Evolutionary conservation across 2,797 vertebrate species (phyloP).

Genomic region (Poeciliopsis infans): DNA sequence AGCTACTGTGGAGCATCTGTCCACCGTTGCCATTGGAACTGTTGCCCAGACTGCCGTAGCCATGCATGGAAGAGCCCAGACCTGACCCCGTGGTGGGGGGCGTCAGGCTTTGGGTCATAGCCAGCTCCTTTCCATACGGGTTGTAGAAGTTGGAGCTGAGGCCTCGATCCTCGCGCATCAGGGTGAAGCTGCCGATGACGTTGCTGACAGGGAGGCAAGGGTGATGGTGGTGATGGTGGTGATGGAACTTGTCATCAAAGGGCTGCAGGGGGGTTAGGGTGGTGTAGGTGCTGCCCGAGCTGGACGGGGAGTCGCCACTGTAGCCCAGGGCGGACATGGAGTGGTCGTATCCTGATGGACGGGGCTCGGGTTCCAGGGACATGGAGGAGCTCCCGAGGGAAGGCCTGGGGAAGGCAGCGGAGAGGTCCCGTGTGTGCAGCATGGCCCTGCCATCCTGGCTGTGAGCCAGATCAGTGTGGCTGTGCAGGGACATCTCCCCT

Average conservation of each 20-base stretch:
- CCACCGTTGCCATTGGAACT: slow-evolving; percentile 73
- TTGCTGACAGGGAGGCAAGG: slow-evolving; percentile 86
- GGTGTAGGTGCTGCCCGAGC: slow-evolving; percentile 84
- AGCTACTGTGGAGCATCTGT: slow-evolving; percentile 80
- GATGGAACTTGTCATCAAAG: slow-evolving; percentile 87
- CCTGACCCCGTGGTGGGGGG: slow-evolving; percentile 77
- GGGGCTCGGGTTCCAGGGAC: slow-evolving; percentile 83
- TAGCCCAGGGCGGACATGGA: slow-evolving; percentile 85
- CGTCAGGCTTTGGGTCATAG: slow-evolving; percentile 82
- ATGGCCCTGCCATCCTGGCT: slow-evolving; percentile 81
- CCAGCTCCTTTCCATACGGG: slow-evolving; percentile 85
- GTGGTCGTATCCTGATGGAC: slow-evolving; percentile 81
- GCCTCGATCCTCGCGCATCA: slow-evolving; percentile 85
- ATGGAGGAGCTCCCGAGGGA: slow-evolving; percentile 81
- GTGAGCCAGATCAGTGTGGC: slow-evolving; percentile 82
- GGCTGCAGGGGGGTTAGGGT: slow-evolving; percentile 87
- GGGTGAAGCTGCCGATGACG: slow-evolving; percentile 87
- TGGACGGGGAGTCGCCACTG: slow-evolving; percentile 83
- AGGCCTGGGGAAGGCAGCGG: slow-evolving; percentile 83
- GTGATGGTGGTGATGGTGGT: slow-evolving; percentile 84
- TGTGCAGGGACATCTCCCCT: slow-evolving; percentile 85
- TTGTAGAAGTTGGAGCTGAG: slow-evolving; percentile 85
- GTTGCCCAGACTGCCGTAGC: slow-evolving; percentile 81
- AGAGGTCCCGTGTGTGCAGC: slow-evolving; percentile 82
- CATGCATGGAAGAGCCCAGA: slow-evolving; percentile 81